phyloP scores from a whole-genome alignment of 2,797 vertebrate genomes.

The Falco cherrug region DNA sequence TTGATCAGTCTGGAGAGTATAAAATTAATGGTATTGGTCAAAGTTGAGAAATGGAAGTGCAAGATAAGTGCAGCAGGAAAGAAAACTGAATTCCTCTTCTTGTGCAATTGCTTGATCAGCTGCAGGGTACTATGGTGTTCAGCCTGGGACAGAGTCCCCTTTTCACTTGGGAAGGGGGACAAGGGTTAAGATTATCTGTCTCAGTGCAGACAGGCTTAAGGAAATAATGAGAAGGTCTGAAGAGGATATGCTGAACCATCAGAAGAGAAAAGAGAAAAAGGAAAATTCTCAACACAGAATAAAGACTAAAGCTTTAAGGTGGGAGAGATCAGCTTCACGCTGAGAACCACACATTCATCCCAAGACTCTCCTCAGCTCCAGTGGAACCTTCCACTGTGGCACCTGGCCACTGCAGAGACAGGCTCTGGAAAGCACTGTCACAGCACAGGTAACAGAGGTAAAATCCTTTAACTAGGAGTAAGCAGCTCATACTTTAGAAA shows the following conservation, averaged over 20 bases:
- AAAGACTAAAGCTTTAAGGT: background rate
- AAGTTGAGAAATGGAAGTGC: background rate
- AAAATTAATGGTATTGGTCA: background rate
- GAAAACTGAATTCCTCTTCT: background rate
- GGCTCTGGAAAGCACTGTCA: background rate
- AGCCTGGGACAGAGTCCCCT: background rate
- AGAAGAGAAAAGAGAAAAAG: background rate
- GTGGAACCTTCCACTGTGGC: background rate
- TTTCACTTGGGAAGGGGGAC: background rate
- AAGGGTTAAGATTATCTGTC: background rate
- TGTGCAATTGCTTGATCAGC: background rate
- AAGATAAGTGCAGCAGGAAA: background rate
- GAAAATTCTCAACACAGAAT: background rate
- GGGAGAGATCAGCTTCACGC: background rate
- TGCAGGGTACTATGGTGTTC: background rate
- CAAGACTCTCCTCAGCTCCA: background rate
- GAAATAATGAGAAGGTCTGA: background rate
- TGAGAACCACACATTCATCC: accelerated
- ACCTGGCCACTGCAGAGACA: background rate
- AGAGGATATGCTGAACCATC: background rate
- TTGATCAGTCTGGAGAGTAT: background rate
- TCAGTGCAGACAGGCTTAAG: background rate
- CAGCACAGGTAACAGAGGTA: background rate
- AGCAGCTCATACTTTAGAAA: background rate
- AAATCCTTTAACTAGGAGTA: background rate